Percentiles rank a stretch among this genome's conserved stretches.
phyloP scores from a whole-genome alignment of 2,888 invertebrate species.

The Tortricodes alternella region DNA sequence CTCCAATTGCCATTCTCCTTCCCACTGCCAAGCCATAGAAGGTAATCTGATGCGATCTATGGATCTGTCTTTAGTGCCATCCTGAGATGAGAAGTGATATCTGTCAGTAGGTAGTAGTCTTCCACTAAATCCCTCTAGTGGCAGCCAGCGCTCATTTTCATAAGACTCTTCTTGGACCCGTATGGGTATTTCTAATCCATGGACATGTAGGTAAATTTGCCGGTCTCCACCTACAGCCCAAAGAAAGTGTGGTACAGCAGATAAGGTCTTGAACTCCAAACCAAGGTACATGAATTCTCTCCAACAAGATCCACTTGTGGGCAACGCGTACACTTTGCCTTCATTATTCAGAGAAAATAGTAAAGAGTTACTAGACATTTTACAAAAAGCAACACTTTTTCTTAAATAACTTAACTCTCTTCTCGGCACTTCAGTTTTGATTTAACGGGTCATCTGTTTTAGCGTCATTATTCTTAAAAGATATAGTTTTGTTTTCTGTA shows the following conservation, averaged over 20 bases:
- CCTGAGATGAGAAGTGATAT: constrained; percentile 91
- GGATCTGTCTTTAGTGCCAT: constrained; percentile 90
- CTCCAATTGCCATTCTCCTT: constrained; percentile 95
- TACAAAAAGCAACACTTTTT: neutral
- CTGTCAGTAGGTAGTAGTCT: constrained; percentile 94
- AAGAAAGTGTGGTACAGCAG: constrained; percentile 91
- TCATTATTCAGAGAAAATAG: constrained; percentile 94
- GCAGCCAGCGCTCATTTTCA: constrained; percentile 97
- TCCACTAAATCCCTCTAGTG: constrained; percentile 93
- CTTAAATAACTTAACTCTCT: no score
- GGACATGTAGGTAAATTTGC: constrained; percentile 95
- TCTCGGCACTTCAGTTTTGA: no score
- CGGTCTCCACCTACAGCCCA: constrained; percentile 97
- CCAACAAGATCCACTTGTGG: constrained; percentile 92
- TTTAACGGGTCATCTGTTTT: no score
- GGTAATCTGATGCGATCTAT: constrained; percentile 93
- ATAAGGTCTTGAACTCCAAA: constrained; percentile 93
- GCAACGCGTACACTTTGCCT: constrained; percentile 92
- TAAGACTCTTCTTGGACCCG: constrained; percentile 94
- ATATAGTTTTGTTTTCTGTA: neutral
- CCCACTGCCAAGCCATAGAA: constrained; percentile 98
- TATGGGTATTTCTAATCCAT: constrained; percentile 94
- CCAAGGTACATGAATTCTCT: constrained; percentile 93
- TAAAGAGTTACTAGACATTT: constrained; percentile 85
- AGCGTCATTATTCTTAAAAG: neutral